A percentile compares a stretch with the other conserved stretches of the same genome.
phyloP scores from a whole-genome alignment of 2,797 vertebrate species.

The Mormyrops boulengeri region DNA sequence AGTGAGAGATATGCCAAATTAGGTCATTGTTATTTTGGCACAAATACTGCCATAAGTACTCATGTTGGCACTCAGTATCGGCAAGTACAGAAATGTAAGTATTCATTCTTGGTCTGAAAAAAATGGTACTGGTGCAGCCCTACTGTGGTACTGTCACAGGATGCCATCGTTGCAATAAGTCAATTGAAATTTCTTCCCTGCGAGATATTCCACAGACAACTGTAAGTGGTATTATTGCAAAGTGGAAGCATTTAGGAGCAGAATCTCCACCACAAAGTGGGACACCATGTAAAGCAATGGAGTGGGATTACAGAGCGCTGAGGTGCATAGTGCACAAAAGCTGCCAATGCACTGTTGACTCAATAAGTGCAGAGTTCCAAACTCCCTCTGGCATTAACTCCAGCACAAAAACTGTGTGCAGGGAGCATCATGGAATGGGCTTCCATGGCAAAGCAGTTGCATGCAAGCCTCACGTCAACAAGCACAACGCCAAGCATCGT shows the following conservation, averaged over 20 bases:
- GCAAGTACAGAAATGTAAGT: no score
- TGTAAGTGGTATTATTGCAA: neutral
- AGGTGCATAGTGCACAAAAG: neutral
- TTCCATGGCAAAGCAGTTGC: neutral
- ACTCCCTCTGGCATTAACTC: neutral
- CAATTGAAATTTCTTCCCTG: neutral
- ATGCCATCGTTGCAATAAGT: neutral
- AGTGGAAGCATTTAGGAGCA: neutral
- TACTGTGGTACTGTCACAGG: neutral
- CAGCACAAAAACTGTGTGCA: neutral
- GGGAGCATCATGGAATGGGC: neutral
- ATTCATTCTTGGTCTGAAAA: neutral
- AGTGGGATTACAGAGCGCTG: neutral
- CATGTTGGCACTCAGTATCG: neutral
- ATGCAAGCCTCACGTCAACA: neutral
- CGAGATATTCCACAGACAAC: neutral
- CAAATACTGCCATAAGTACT: neutral
- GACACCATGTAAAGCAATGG: neutral
- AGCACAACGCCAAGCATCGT: neutral
- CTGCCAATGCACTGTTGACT: neutral
- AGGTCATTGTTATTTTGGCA: neutral
- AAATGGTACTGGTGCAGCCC: neutral
- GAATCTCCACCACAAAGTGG: neutral
- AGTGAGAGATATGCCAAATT: neutral
- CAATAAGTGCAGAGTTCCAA: neutral